A percentile compares a stretch with the other conserved stretches of the same genome.
These are phyloP conservation scores for Lithophane ornitopus DNA, from an alignment of 2,888 invertebrate genomes.

Conservation along the genomic window DNA sequence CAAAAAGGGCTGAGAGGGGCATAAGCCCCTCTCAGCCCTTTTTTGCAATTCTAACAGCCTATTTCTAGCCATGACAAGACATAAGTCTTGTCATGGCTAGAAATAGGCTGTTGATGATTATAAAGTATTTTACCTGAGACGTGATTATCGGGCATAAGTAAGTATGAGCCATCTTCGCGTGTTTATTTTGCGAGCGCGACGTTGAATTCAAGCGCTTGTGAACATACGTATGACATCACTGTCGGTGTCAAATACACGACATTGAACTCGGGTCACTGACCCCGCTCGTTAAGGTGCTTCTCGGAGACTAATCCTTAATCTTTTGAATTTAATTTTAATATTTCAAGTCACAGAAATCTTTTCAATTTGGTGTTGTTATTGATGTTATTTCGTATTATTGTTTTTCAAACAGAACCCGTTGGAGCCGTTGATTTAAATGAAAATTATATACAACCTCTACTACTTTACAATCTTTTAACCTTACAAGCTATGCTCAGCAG, in stretches of 20 bases:
- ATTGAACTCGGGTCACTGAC: conserved; percentile 61
- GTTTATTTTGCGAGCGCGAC: conserved; percentile 20
- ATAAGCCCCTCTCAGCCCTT: no score
- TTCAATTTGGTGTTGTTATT: conserved; percentile 15
- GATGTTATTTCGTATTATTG: not conserved
- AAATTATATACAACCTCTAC: no score
- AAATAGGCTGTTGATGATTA: not conserved
- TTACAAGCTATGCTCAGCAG: not conserved
- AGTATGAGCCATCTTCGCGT: not conserved
- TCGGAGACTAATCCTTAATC: conserved; percentile 39
- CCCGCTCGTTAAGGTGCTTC: conserved; percentile 41
- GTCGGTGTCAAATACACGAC: conserved; percentile 60
- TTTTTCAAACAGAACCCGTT: not conserved
- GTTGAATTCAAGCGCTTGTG: conserved; percentile 13
- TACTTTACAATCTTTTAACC: not conserved
- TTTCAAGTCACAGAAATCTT: conserved; percentile 24
- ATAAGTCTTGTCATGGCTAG: no score
- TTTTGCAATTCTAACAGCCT: no score
- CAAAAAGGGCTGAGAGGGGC: no score
- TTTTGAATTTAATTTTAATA: conserved; percentile 14
- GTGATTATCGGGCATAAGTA: not conserved
- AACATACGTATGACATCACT: conserved; percentile 59
- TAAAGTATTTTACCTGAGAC: not conserved
- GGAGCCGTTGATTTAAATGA: not conserved
- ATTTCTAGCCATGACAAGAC: no score